Conservation (phyloP, 1,140 invertebrate species). For the Leptoteleia sp. region DNA sequence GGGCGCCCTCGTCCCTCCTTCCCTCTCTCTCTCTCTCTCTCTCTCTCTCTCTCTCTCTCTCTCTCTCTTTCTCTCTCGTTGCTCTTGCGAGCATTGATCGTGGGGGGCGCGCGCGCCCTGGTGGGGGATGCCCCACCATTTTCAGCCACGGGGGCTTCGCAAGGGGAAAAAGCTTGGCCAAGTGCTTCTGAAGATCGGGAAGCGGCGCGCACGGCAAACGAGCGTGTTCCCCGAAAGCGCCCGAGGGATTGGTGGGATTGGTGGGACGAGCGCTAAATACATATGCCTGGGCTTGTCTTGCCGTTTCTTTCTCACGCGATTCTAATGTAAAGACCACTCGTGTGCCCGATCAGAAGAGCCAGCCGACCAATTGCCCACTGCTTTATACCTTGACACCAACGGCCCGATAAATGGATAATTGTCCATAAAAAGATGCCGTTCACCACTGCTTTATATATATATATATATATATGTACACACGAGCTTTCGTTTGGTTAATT, state of each 20-base stretch:
- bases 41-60: too few species aligned
- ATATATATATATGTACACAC: too few species aligned
- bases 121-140: slow-evolving; percentile 53
- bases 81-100: slow-evolving; percentile 80
- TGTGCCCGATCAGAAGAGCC: slow-evolving; percentile 23
- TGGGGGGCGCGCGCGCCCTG: slow-evolving; percentile 51
- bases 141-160: too few species aligned
- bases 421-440: slow-evolving; percentile 15
- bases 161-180: slow-evolving; percentile 56
- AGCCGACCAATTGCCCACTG: slow-evolving; percentile 17
- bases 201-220: slow-evolving; percentile 41
- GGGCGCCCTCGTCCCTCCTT: slow-evolving; percentile 77
- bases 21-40: too few species aligned
- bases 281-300: slow-evolving; percentile 49
- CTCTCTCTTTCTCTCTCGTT: too few species aligned
- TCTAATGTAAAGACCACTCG: slow-evolving; percentile 28
- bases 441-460: too few species aligned
- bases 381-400: slow-evolving; percentile 22
- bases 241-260: slow-evolving; percentile 29
- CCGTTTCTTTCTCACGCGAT: slow-evolving; percentile 52
- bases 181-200: slow-evolving; percentile 53
- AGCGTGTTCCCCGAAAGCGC: slow-evolving; percentile 41
- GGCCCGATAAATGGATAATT: slow-evolving; percentile 25
- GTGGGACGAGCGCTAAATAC: slow-evolving; percentile 59
- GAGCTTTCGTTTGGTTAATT: too few species aligned